Evolutionary conservation across 2,797 vertebrate genomes (phyloP).

Genomic region (Varecia variegata): DNA sequence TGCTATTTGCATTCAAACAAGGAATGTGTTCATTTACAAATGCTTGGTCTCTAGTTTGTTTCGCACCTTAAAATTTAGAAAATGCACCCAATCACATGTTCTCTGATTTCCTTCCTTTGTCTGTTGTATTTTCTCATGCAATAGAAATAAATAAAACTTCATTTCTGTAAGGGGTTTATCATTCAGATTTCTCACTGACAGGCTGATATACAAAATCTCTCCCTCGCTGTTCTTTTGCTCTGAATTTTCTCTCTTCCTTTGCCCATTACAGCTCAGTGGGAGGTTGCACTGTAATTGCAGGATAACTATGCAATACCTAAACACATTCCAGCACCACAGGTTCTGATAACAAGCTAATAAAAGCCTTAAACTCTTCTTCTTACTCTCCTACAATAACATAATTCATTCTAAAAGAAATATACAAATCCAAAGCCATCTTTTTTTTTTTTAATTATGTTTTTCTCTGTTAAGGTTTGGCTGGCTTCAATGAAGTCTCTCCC

Average conservation of each 20-base stretch:
- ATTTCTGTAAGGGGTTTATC: not conserved
- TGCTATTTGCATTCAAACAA: not conserved
- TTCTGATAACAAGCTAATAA: not conserved
- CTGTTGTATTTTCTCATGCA: not conserved
- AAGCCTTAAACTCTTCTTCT: not conserved
- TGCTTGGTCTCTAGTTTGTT: not conserved
- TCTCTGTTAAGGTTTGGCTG: not conserved
- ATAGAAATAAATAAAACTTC: constrained; percentile 33
- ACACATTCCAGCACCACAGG: not conserved
- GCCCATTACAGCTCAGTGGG: not conserved
- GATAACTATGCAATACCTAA: not conserved
- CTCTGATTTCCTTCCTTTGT: constrained; percentile 37
- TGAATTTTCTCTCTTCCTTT: constrained; percentile 15
- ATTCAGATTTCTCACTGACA: not conserved
- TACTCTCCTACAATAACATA: not conserved
- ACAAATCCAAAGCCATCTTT: not conserved
- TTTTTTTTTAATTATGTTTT: not conserved
- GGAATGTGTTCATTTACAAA: not conserved
- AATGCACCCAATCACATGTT: not conserved
- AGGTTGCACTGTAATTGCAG: not conserved
- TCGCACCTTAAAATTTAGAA: not conserved
- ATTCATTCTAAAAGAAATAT: not conserved
- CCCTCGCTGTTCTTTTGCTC: not conserved
- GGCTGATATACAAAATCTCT: not conserved
- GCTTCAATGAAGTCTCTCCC: not conserved